phyloP scores from a whole-genome alignment of 1,140 invertebrate species.

The Dysdera silvatica region DNA sequence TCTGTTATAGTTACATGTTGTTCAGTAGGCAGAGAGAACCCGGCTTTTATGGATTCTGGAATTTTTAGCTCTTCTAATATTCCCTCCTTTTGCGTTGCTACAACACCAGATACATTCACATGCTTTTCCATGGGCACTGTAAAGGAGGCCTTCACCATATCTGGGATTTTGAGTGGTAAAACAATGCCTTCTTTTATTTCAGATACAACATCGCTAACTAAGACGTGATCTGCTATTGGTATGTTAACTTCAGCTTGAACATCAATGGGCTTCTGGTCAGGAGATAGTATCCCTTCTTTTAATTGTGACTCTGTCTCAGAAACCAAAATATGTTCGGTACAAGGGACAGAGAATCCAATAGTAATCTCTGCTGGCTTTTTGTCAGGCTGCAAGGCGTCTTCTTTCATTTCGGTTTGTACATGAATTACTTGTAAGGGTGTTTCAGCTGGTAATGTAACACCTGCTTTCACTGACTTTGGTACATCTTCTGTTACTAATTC shows the following conservation, averaged over 20 bases:
- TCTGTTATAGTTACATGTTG: slow-evolving; percentile 7
- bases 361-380: slow-evolving; percentile 12
- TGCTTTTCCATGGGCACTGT: slow-evolving; percentile 17
- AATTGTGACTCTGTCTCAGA: slow-evolving; percentile 15
- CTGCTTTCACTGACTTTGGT: slow-evolving; percentile 20
- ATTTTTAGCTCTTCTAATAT: slow-evolving; percentile 14
- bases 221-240: slow-evolving; percentile 25
- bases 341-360: slow-evolving; percentile 15
- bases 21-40: not conserved
- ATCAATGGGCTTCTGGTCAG: slow-evolving; percentile 10
- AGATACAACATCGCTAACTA: slow-evolving; percentile 28
- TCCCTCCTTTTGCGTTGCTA: slow-evolving; percentile 4
- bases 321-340: slow-evolving; percentile 24
- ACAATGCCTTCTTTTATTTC: slow-evolving; percentile 26
- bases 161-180: slow-evolving; percentile 9
- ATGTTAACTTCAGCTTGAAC: slow-evolving; percentile 11
- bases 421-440: slow-evolving; percentile 24
- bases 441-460: slow-evolving; percentile 17
- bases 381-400: slow-evolving; percentile 3
- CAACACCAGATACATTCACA: slow-evolving; percentile 28
- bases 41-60: slow-evolving; percentile 14
- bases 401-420: slow-evolving; percentile 20
- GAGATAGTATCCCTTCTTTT: slow-evolving; percentile 24
- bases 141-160: slow-evolving; percentile 2
- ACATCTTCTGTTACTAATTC: slow-evolving; percentile 7